These are phyloP conservation scores for Chaetophractus vellerosus DNA, from an alignment of 2,797 vertebrate species.

Conservation along the genomic window DNA sequence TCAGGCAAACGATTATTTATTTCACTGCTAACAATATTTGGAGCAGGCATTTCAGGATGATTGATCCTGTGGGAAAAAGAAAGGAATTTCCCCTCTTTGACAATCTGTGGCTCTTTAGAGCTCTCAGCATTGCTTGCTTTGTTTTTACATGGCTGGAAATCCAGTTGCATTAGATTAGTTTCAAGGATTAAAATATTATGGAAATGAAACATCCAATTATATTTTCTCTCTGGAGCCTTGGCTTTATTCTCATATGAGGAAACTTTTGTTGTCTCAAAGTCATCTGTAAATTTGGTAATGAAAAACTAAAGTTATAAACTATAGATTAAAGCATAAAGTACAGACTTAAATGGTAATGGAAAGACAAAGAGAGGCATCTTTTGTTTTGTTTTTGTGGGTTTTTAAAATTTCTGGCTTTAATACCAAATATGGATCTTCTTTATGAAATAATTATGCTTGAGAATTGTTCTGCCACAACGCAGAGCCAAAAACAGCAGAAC, in stretches of 20 bases:
- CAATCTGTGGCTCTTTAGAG: slow-evolving; percentile 65
- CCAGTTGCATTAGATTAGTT: slow-evolving; percentile 80
- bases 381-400: neutral
- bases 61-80: slow-evolving; percentile 67
- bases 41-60: slow-evolving; percentile 80
- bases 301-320: slow-evolving; percentile 60
- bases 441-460: slow-evolving; percentile 58
- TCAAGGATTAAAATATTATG: slow-evolving; percentile 72
- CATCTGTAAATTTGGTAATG: slow-evolving; percentile 59
- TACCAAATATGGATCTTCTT: slow-evolving; percentile 6
- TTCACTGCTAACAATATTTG: slow-evolving; percentile 76
- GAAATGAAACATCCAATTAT: slow-evolving; percentile 53
- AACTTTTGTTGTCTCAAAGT: slow-evolving; percentile 62
- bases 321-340: slow-evolving; percentile 29
- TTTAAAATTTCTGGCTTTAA: neutral
- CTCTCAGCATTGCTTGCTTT: neutral
- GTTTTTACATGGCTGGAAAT: slow-evolving; percentile 74
- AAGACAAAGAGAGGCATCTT: neutral
- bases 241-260: slow-evolving; percentile 63
- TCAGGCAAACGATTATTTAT: slow-evolving; percentile 81
- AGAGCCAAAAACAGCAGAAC: neutral
- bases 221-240: slow-evolving; percentile 74
- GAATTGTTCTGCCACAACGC: neutral
- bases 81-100: slow-evolving; percentile 77
- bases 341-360: slow-evolving; percentile 19